A percentile compares a stretch with the other conserved stretches of the same genome.
Conservation (phyloP, 1,140 invertebrate genomes). For the Littorina saxatilis region DNA sequence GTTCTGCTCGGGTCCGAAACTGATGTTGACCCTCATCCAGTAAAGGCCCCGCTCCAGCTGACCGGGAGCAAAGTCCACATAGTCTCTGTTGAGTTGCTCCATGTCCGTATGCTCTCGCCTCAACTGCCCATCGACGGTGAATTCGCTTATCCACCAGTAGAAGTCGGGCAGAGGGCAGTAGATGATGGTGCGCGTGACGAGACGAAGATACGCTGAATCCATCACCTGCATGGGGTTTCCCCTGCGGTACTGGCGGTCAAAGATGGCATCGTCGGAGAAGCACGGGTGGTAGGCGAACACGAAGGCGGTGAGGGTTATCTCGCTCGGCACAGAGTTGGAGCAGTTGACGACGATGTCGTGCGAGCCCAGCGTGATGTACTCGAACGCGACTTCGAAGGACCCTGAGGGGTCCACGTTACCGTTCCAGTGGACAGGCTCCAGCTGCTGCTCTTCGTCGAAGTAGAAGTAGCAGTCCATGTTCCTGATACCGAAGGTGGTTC, state of each 20-base stretch:
- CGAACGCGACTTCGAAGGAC: background rate
- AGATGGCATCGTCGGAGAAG: conserved; percentile 15
- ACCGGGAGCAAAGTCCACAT: too few species aligned
- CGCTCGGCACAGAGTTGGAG: background rate
- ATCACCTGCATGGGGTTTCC: conserved; percentile 4
- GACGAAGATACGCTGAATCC: background rate
- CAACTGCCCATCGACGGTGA: background rate
- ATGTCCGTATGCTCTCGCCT: too few species aligned
- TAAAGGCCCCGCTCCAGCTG: too few species aligned
- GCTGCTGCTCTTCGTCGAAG: background rate
- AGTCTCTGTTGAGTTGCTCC: too few species aligned
- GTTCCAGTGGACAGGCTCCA: too few species aligned
- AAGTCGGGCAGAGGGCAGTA: background rate
- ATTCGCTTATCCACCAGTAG: background rate
- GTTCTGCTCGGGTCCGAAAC: too few species aligned
- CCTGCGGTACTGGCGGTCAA: conserved; percentile 1
- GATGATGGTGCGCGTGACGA: conserved; percentile 20
- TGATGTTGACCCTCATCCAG: too few species aligned
- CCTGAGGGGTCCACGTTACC: background rate
- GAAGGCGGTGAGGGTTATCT: background rate
- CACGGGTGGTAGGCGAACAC: background rate
- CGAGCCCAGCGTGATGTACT: background rate
- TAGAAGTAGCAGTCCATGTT: background rate
- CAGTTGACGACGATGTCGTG: background rate
- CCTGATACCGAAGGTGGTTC: background rate